These are phyloP conservation scores for Trididemnum nubilum DNA, from an alignment of 23 tunicate species.

Conservation along the genomic window DNA sequence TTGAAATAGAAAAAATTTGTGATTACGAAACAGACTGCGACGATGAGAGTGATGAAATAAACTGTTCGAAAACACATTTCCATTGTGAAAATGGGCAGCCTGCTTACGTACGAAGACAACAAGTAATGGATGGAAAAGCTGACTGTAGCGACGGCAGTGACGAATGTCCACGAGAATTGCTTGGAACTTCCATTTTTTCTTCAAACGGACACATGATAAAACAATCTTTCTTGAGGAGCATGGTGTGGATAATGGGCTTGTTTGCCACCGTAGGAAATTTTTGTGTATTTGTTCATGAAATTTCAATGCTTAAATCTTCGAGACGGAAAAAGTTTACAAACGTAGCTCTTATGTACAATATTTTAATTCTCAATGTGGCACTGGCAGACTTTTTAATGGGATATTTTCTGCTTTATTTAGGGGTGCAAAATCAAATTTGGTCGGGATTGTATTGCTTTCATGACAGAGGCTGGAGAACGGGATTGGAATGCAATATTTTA, in stretches of 20 bases:
- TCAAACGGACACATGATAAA: conserved; percentile 50
- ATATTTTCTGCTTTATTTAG: conserved; percentile 49
- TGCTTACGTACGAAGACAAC: conserved; percentile 37
- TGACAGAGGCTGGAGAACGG: conserved; percentile 70
- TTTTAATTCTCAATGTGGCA: conserved; percentile 53
- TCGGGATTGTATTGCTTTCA: conserved; percentile 48
- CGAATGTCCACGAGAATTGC: conserved; percentile 62
- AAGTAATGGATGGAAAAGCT: conserved; percentile 51
- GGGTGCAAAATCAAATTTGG: conserved; percentile 21
- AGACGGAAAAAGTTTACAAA: conserved; percentile 27
- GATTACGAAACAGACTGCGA: conserved; percentile 57
- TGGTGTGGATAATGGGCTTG: conserved; percentile 85
- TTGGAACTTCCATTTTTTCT: conserved; percentile 49
- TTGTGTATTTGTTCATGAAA: conserved; percentile 26
- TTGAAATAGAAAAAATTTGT: conserved; percentile 33
- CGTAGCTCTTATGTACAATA: conserved; percentile 51
- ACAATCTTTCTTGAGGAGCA: conserved; percentile 41
- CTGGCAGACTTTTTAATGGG: conserved; percentile 81
- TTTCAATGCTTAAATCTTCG: not conserved
- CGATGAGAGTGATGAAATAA: conserved; percentile 53
- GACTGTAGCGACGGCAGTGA: conserved; percentile 86
- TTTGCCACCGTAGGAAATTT: conserved; percentile 56
- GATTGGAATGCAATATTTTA: conserved; percentile 35
- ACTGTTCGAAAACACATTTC: conserved; percentile 58
- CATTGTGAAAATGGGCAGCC: conserved; percentile 57